Evolutionary conservation across 2,113 vertebrate genomes (phyloP), one percentile per base, ranked within the genome.

Genomic region (Leptodactylus fuscus): DNA sequence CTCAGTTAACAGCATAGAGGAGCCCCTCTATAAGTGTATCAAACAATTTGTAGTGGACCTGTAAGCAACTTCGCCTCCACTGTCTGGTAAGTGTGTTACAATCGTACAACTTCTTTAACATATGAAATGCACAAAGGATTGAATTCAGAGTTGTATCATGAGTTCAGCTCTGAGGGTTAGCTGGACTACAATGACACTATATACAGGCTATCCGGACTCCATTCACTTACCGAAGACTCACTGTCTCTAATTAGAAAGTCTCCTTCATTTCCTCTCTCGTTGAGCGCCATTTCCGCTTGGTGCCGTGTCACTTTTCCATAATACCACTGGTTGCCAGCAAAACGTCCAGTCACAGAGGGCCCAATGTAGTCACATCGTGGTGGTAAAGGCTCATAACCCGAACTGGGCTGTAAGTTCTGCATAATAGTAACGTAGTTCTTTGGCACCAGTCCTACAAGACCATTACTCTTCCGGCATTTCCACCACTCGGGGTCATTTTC

Each of bases 401-500:
- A 46, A 87, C 92, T 84, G 80, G 92, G 80, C 36, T 95, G 92
- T 75, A 93, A 93, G 90, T 96, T 96, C 89, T 92, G 92, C 91
- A 96, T 92, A 90, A 96, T 93, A 24, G 92, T 95, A 89, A 97
- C 96, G 88, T 97, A 97, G 94, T 97, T 97, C 91, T 97, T 97
- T 46, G 96, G 96, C 84, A 97, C 96, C 83, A 97, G 91, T 85
- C 96, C 96, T 84, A 97, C 88, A 88, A 94, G 95, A 77, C 96
- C 96, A 48, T 97, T 96, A 5, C 91, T 94, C 89, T 97, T 97
- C 88, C 96, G 94, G 90, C 96, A 97, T 90, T 96, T 97, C 96
- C 96, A 97, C 96, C 96, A 97, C 87, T 97, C 96, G 0, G 96
- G 96, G 88, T 97, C 96, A 81, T 97, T 97, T 92, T 97, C 96